phyloP scores from a whole-genome alignment of 2,113 vertebrate genomes.

The Erythrolamprus reginae region DNA sequence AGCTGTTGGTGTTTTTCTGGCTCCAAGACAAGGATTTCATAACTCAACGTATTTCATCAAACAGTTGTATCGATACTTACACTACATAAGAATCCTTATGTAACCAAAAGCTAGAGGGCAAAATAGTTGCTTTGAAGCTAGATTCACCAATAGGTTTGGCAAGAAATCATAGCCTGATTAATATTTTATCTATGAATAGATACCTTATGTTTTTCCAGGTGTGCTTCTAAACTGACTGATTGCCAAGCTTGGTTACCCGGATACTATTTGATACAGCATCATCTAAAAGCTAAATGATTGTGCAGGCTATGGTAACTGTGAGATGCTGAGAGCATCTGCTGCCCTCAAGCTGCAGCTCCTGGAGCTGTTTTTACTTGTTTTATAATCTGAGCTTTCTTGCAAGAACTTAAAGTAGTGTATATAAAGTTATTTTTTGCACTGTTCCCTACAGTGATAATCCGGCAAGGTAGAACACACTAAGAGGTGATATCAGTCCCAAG shows the following conservation, averaged over 20 bases:
- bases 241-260: not conserved
- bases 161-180: not conserved
- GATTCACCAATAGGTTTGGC: not conserved
- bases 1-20: not conserved
- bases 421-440: not conserved
- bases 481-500: not conserved
- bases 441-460: not conserved
- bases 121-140: not conserved
- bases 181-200: not conserved
- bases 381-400: not conserved
- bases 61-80: not conserved
- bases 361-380: not conserved
- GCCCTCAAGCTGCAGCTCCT: not conserved
- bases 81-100: not conserved
- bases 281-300: not conserved
- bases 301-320: not conserved
- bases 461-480: not conserved
- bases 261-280: not conserved
- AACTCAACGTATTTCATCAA: not conserved
- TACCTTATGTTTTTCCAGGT: not conserved
- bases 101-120: not conserved
- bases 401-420: not conserved
- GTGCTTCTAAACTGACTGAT: not conserved
- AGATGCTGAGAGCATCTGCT: not conserved
- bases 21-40: not conserved